These are phyloP conservation scores for Ellobius talpinus DNA, from an alignment of 2,113 vertebrate genomes.

Conservation along the genomic window DNA sequence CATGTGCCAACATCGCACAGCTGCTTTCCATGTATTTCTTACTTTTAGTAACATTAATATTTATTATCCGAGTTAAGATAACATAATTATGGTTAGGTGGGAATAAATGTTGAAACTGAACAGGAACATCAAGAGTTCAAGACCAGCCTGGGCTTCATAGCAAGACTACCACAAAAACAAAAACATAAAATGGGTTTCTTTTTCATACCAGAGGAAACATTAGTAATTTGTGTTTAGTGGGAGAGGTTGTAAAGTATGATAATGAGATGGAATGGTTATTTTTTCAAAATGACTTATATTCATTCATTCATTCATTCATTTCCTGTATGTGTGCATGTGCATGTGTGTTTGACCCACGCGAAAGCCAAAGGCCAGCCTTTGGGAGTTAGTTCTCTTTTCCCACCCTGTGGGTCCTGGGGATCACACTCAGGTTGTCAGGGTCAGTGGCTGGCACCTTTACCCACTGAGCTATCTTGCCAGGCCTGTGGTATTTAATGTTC, in stretches of 20 bases:
- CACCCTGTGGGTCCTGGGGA: neutral
- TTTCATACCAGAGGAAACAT: neutral
- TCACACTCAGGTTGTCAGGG: neutral
- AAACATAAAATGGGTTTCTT: neutral
- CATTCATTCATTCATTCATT: neutral
- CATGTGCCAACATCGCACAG: accelerated
- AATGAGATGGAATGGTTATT: neutral
- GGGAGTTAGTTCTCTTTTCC: neutral
- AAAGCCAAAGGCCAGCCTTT: neutral
- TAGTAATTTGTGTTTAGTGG: neutral
- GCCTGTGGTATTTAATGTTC: neutral
- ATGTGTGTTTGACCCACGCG: neutral
- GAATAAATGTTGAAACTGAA: neutral
- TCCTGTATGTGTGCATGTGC: neutral
- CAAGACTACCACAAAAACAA: neutral
- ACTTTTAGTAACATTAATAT: slow-evolving; percentile 31
- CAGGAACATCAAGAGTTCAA: neutral
- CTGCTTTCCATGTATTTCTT: neutral
- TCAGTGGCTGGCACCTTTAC: neutral
- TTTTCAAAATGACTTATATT: neutral
- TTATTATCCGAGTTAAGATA: neutral
- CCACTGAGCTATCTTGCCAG: neutral
- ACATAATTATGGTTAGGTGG: neutral
- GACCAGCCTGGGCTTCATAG: too few species aligned
- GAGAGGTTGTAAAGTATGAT: neutral